Conservation (phyloP, 2,113 vertebrate genomes). For the Isichthys henryi region DNA sequence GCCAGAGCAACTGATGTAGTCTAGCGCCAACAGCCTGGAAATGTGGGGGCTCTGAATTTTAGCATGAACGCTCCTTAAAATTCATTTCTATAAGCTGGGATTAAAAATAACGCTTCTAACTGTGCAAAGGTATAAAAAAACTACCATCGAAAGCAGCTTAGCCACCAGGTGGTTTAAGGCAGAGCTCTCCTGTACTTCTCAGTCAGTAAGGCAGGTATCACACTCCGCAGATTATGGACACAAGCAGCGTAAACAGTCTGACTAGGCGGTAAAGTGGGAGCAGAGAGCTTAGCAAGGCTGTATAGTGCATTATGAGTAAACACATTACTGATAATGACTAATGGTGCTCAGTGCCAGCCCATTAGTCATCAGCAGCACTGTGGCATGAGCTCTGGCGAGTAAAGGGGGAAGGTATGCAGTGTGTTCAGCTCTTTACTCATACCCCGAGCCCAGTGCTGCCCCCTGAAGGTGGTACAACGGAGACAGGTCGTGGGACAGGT, state of each 20-base stretch:
- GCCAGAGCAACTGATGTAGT: background rate
- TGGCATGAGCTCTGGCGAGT: background rate
- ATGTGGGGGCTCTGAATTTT: background rate
- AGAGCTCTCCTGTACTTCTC: background rate
- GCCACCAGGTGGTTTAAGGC: background rate
- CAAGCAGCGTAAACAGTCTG: background rate
- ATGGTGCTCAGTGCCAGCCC: background rate
- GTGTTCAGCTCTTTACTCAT: background rate
- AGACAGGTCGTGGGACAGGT: conserved; percentile 29
- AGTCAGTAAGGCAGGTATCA: background rate
- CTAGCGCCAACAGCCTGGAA: background rate
- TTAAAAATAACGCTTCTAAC: background rate
- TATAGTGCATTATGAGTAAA: background rate
- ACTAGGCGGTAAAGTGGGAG: background rate
- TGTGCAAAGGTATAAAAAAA: background rate
- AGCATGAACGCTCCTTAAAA: background rate
- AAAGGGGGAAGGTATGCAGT: background rate
- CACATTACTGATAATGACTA: conserved; percentile 6
- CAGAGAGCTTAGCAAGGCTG: background rate
- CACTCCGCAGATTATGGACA: background rate
- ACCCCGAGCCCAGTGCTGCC: background rate
- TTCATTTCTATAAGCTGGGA: background rate
- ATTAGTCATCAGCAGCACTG: background rate
- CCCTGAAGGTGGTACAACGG: background rate
- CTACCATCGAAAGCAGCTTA: background rate